Conservation (phyloP, 2,113 vertebrate genomes). For the Dipodomys ordii region DNA sequence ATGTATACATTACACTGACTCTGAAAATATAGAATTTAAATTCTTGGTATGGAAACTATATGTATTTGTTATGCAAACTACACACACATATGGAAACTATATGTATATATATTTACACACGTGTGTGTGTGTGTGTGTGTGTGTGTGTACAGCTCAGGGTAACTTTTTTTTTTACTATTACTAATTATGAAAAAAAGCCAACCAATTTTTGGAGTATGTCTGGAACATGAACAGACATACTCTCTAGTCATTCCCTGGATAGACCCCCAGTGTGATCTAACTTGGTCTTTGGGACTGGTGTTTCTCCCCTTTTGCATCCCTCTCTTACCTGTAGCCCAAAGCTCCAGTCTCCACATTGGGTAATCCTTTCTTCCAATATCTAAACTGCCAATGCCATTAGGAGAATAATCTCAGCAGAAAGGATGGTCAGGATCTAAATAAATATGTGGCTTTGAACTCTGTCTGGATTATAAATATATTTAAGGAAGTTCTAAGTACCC, state of each 20-base stretch:
- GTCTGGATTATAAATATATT: not conserved
- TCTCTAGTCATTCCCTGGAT: slow-evolving; percentile 6
- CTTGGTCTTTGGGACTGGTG: not conserved
- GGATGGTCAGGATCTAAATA: not conserved
- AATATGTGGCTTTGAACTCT: slow-evolving; percentile 16
- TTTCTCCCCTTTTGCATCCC: not conserved
- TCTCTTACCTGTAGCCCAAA: not conserved
- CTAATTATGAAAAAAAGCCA: not conserved
- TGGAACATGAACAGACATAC: slow-evolving; percentile 25
- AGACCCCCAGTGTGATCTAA: not conserved
- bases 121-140: too few species aligned
- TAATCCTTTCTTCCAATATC: not conserved
- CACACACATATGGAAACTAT: not conserved
- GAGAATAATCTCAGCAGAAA: not conserved
- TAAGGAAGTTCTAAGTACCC: not conserved
- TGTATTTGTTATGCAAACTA: not conserved
- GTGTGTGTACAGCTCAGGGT: not conserved
- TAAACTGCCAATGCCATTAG: not conserved
- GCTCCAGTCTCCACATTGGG: not conserved
- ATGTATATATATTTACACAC: not conserved
- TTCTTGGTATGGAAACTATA: not conserved
- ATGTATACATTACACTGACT: not conserved
- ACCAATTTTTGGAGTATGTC: slow-evolving; percentile 35
- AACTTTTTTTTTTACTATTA: not conserved
- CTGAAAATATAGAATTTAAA: not conserved